A percentile compares a stretch with the other conserved stretches of the same genome.
Conservation (phyloP, 2,113 vertebrate genomes). For the Garra rufa region DNA sequence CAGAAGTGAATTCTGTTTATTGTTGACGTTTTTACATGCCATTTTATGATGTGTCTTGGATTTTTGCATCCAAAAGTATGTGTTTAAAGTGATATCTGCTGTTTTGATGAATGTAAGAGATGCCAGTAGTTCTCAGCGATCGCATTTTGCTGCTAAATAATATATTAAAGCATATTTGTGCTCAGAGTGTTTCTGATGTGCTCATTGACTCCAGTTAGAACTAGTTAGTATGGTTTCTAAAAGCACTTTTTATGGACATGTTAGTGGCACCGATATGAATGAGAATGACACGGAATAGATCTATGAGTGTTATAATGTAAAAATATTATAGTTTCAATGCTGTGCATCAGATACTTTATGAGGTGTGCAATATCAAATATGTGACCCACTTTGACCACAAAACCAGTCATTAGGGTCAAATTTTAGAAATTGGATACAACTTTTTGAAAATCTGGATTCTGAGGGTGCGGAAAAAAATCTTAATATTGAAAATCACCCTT, state of each 20-base stretch:
- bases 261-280: too few species aligned
- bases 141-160: not conserved
- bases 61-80: not conserved
- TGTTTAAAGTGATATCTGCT: not conserved
- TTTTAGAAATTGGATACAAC: too few species aligned
- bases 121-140: not conserved
- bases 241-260: too few species aligned
- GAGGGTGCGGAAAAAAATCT: too few species aligned
- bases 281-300: not conserved
- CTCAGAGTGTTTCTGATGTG: not conserved
- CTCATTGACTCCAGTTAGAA: not conserved
- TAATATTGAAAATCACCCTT: too few species aligned
- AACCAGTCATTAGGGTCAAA: too few species aligned
- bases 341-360: too few species aligned
- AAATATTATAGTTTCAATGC: too few species aligned
- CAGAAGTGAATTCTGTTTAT: not conserved
- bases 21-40: not conserved
- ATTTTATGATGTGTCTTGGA: not conserved
- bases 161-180: constrained; percentile 1
- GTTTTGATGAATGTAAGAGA: not conserved
- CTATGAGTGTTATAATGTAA: too few species aligned
- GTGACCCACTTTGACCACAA: too few species aligned
- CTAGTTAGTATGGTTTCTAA: not conserved
- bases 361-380: too few species aligned
- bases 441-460: too few species aligned